These are phyloP conservation scores for Pectinophora gossypiella DNA, from an alignment of 1,140 invertebrate genomes.

Conservation along the genomic window DNA sequence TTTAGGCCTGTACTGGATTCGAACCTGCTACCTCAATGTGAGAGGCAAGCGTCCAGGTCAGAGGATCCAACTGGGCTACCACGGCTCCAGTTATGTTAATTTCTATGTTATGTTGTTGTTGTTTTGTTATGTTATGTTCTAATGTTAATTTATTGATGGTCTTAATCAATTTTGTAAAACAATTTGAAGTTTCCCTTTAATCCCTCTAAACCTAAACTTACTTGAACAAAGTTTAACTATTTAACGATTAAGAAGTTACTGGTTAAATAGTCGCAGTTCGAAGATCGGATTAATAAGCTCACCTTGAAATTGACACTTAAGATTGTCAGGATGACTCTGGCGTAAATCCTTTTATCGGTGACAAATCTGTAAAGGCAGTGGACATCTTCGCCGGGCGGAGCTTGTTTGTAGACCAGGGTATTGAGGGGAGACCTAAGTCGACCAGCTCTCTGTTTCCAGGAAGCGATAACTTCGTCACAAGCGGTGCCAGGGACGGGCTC, in stretches of 20 bases:
- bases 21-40: too few relatives aligned
- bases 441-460: conserved; percentile 84
- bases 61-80: too few relatives aligned
- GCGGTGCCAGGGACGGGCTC: conserved; percentile 85
- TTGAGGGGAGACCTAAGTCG: conserved; percentile 87
- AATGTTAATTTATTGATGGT: too few relatives aligned
- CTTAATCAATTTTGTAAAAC: not conserved
- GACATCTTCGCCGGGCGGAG: conserved; percentile 81
- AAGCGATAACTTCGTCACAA: conserved; percentile 90
- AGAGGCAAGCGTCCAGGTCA: too few relatives aligned
- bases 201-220: too few relatives aligned
- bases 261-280: not conserved
- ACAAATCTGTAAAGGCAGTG: conserved; percentile 89
- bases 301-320: conserved; percentile 82
- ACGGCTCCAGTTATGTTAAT: too few relatives aligned
- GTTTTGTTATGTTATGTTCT: too few relatives aligned
- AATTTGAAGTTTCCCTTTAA: not conserved
- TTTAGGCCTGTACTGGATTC: too few relatives aligned
- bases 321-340: conserved; percentile 85
- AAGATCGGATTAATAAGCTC: not conserved
- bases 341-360: conserved; percentile 86
- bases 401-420: conserved; percentile 88
- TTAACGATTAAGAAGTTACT: not conserved
- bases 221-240: not conserved
- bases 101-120: too few relatives aligned